Conservation (phyloP, 2,113 vertebrate species). For the Elaphurus davidianus region DNA sequence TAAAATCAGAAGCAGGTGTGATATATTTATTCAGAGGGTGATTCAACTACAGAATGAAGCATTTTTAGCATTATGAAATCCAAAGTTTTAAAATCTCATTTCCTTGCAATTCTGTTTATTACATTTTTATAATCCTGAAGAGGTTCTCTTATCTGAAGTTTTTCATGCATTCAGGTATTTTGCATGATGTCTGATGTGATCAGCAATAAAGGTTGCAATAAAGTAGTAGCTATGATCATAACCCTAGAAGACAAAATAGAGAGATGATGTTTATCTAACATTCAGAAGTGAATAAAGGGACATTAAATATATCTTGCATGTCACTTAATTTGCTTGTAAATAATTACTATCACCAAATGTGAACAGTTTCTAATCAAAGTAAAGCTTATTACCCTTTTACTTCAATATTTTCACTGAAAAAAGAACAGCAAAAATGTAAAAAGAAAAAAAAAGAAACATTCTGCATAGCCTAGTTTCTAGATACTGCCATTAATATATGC, state of each 20-base stretch:
- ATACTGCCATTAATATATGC: background rate
- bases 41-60: background rate
- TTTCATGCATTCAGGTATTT: slow-evolving; percentile 92
- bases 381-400: background rate
- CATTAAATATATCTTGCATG: background rate
- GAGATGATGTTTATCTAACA: background rate
- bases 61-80: slow-evolving; percentile 7
- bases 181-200: slow-evolving; percentile 97
- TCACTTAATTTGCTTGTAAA: background rate
- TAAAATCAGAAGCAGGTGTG: slow-evolving; percentile 19
- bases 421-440: background rate
- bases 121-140: background rate
- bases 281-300: background rate
- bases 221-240: slow-evolving; percentile 99
- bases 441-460: background rate
- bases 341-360: background rate
- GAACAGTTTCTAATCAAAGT: slow-evolving; percentile 11
- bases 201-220: slow-evolving; percentile 92
- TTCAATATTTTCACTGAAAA: background rate
- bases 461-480: background rate
- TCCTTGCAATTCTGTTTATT: background rate
- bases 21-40: slow-evolving; percentile 58
- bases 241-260: slow-evolving; percentile 83
- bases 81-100: background rate
- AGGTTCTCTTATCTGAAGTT: background rate